Conservation (phyloP, 2,888 invertebrate species). For the Athalia circularis region DNA sequence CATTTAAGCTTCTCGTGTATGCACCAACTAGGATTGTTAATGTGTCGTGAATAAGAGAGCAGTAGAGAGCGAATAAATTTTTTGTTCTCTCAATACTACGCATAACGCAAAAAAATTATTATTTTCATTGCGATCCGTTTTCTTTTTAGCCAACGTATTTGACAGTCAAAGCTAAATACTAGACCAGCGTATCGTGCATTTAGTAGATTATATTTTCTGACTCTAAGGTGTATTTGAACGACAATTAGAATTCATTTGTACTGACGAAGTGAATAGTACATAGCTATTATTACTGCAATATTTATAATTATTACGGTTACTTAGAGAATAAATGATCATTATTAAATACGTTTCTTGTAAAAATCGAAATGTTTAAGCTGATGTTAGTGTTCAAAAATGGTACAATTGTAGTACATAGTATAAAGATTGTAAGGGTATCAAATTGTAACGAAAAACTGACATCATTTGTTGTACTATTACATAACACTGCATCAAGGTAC, state of each 20-base stretch:
- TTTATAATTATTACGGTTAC: conserved; percentile 18
- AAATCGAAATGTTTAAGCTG: conserved; percentile 8
- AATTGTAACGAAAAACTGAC: conserved; percentile 9
- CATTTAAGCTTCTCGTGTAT: background rate
- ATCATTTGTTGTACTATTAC: conserved; percentile 25
- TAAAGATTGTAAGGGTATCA: conserved; percentile 16
- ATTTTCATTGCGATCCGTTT: background rate
- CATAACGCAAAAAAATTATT: conserved; percentile 13
- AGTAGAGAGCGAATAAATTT: background rate
- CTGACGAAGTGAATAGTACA: background rate
- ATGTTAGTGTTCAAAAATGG: background rate
- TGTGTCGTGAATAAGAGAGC: background rate
- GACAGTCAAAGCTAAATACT: conserved; percentile 1
- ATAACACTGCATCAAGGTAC: conserved; percentile 4
- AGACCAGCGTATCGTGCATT: conserved; percentile 24
- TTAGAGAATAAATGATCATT: conserved; percentile 34
- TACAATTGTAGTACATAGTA: conserved; percentile 13
- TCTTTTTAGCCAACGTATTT: background rate
- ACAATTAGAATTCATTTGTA: conserved; percentile 15
- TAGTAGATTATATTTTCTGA: conserved; percentile 39
- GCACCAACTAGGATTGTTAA: background rate
- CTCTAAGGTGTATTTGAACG: conserved; percentile 16
- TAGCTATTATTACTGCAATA: conserved; percentile 22
- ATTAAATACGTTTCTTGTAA: conserved; percentile 7
- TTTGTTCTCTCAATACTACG: conserved; percentile 1